These are phyloP conservation scores for Antitype chi DNA, from an alignment of 2,888 invertebrate genomes.

Conservation along the genomic window DNA sequence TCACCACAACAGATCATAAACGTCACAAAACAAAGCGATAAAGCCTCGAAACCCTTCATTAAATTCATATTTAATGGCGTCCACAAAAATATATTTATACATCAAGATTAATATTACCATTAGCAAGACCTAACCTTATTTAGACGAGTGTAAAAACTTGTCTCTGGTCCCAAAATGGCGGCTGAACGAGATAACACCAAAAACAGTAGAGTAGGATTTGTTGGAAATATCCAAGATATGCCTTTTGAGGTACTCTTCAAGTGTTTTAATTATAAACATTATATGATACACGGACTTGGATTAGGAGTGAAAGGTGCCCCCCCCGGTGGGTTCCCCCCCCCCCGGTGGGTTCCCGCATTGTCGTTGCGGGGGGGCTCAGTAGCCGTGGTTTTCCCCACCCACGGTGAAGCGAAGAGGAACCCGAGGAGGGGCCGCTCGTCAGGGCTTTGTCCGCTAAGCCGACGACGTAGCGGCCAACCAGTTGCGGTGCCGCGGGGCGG, in stretches of 20 bases:
- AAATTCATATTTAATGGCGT: constrained; percentile 64
- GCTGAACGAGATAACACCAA: constrained; percentile 73
- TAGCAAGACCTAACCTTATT: constrained; percentile 76
- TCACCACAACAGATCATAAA: constrained; percentile 32
- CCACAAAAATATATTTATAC: constrained; percentile 66
- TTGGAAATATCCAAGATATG: constrained; percentile 82
- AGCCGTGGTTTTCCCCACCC: too few relatives aligned
- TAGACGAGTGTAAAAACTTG: constrained; percentile 77
- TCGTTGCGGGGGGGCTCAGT: too few relatives aligned
- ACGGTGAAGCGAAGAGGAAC: too few relatives aligned
- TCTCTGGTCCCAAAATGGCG: constrained; percentile 76
- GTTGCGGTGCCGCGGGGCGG: too few relatives aligned
- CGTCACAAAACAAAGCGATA: constrained; percentile 43
- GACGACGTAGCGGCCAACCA: too few relatives aligned
- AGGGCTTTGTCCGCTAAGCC: too few relatives aligned
- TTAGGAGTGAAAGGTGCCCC: constrained; percentile 68
- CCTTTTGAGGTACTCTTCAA: constrained; percentile 72
- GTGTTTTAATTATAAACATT: constrained; percentile 64
- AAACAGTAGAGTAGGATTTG: constrained; percentile 68
- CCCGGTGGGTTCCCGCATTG: too few relatives aligned
- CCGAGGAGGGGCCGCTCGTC: too few relatives aligned
- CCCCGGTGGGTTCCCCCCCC: too few relatives aligned
- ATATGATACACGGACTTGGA: constrained; percentile 35
- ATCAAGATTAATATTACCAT: constrained; percentile 85
- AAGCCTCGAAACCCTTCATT: constrained; percentile 48